phyloP scores from a whole-genome alignment of 2,888 invertebrate species.

The Didymodactylos carnosus region DNA sequence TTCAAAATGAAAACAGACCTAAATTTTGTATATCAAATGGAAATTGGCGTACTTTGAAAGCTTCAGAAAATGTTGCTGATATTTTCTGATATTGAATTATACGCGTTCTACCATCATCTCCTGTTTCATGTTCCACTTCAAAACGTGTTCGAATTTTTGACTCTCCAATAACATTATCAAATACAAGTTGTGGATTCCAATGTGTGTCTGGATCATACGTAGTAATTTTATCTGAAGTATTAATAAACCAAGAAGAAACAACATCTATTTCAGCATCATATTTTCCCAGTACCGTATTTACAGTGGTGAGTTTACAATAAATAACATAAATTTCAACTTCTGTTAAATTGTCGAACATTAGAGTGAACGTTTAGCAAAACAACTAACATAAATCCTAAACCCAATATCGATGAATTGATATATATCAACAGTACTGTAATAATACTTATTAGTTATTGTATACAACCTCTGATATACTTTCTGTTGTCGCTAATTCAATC shows the following conservation, averaged over 20 bases:
- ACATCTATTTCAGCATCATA: not conserved
- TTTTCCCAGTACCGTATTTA: not conserved
- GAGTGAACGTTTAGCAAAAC: no score
- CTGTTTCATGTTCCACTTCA: not conserved
- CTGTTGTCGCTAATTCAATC: no score
- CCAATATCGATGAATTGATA: no score
- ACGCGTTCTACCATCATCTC: not conserved
- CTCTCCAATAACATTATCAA: not conserved
- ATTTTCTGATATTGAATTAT: not conserved
- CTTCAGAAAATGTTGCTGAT: not conserved
- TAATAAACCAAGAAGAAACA: not conserved
- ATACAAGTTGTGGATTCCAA: not conserved
- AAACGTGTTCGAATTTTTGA: not conserved
- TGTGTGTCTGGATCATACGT: not conserved
- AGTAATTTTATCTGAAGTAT: not conserved
- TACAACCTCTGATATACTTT: no score
- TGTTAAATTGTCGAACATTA: no score
- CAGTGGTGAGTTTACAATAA: not conserved
- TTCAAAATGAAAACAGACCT: not conserved
- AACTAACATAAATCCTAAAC: no score
- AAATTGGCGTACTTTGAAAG: not conserved
- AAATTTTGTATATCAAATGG: not conserved
- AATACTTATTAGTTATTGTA: no score
- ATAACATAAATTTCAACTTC: not conserved
- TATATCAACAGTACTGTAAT: no score